Evolutionary conservation across 2,888 invertebrate species (phyloP), one percentile per base, ranked within the genome.

Genomic region (Empis stercorea): DNA sequence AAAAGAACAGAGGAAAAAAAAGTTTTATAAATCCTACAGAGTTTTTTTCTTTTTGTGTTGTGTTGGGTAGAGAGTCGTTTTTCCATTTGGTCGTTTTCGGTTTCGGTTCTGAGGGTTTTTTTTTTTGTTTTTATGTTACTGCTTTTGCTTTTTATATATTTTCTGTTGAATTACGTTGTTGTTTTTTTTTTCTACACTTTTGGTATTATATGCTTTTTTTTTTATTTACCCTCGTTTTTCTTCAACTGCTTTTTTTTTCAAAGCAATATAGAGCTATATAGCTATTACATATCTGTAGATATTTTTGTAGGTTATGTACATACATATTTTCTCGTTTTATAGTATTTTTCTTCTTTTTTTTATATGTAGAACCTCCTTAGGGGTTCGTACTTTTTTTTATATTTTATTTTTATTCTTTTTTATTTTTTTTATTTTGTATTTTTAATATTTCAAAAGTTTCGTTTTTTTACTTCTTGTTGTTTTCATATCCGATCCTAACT

Each of bases 11-110:
- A 27, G 9, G 7, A 27, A 27, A 27, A 27, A 27, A 27, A 27
- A 27, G 9, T n/a, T n/a, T n/a, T n/a, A 9, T 2, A 27, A 27
- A 27, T 27, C 23, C 23, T 27, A 27, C 9, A 27, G 23, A 20
- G 3, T 20, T 20, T 20, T 20, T 20, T 20, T 20, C 4, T 20
- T 20, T 4, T 27, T 27, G 9, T 4, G 23, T 27, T 27, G 5
- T 20, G 5, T 20, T 20, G 20, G 20, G 20, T 20, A 20, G 4
- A 20, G 4, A 27, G 38, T 38, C 38, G 38, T 38, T 38, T 38
- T 38, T 38, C 38, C 38, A 38, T 38, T 38, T 38, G 38, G 38
- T 38, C 38, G 38, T 38, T 38, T 38, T 38, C 38, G 38, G 38
- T 38, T 38, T 38, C 17, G 17, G 38, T 38, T 38, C 38, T 38